A percentile compares a stretch with the other conserved stretches of the same genome.
phyloP scores from a whole-genome alignment of 1,140 invertebrate genomes.

The Panonychus citri region DNA sequence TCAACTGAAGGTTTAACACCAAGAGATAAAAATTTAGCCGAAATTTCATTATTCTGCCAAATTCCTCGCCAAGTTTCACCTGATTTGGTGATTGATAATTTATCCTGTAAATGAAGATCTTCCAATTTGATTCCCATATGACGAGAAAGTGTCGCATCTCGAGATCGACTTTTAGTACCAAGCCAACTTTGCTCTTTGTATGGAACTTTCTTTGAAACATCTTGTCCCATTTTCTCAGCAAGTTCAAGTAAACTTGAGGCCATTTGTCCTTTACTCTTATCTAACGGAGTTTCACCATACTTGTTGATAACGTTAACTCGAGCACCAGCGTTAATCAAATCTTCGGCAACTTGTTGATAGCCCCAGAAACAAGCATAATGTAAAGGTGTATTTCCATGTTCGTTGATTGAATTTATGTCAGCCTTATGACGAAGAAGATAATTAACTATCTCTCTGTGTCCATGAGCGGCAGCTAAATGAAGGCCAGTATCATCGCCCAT shows the following conservation, averaged over 20 bases:
- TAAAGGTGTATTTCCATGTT: slow-evolving; percentile 92
- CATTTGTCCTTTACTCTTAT: slow-evolving; percentile 69
- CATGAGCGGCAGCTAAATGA: slow-evolving; percentile 86
- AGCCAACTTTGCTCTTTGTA: slow-evolving; percentile 96
- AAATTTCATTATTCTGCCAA: slow-evolving; percentile 97
- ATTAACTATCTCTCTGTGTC: slow-evolving; percentile 73
- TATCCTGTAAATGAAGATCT: slow-evolving; percentile 60
- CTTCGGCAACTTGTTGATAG: slow-evolving; percentile 73
- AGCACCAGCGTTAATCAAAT: slow-evolving; percentile 71
- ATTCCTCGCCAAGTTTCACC: slow-evolving; percentile 81
- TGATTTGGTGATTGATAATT: slow-evolving; percentile 62
- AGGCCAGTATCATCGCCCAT: slow-evolving; percentile 95
- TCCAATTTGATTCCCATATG: slow-evolving; percentile 90
- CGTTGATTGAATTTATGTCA: slow-evolving; percentile 92
- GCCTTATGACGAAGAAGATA: slow-evolving; percentile 64
- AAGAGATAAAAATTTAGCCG: slow-evolving; percentile 70
- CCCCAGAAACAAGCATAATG: slow-evolving; percentile 99
- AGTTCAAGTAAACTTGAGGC: slow-evolving; percentile 52
- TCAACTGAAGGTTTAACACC: slow-evolving; percentile 29
- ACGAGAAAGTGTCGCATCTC: slow-evolving; percentile 82
- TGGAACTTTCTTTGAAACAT: slow-evolving; percentile 69
- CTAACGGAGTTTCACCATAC: slow-evolving; percentile 80
- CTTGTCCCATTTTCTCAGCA: slow-evolving; percentile 69
- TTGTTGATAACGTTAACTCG: slow-evolving; percentile 81
- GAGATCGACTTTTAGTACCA: slow-evolving; percentile 69